Base-by-base conservation (phyloP, 2,797 vertebrate genomes). In the Malurus splendens region DNA sequence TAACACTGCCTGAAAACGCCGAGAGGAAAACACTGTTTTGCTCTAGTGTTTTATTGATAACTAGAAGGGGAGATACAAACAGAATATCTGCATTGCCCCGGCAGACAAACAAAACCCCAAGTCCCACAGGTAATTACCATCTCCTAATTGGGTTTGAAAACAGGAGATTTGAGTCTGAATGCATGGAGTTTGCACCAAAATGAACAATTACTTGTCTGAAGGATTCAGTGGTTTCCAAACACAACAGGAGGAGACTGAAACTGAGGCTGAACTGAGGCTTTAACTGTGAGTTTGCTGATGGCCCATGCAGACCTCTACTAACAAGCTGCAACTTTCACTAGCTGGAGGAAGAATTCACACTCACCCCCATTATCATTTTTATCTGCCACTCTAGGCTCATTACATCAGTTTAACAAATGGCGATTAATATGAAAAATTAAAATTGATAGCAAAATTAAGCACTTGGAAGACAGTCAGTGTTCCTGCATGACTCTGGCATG, bases 91-190 rank as follows among this genome's bases (percentile, higher is more conserved):
- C 87, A 80, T 91, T 51, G 79, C 94, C 95, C 90, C 65, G 0
- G 83, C 90, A 77, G 94, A 93, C 90, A 87, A 93, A 87, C 90
- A 89, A 96, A 94, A 60, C 96, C 96, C 96, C 95, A 44, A 47
- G 3, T 95, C 96, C 96, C 97, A 28, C 79, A 97, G 94, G 97
- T 96, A 96, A 97, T 97, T 97, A 97, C 92, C 94, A 95, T 94
- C 60, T 95, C 90, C 95, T 97, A 96, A 97, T 96, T 97, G 95
- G 94, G 82, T 96, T 93, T 96, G 94, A 94, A 95, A 96, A 96
- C 91, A 89, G 81, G 50, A 83, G 83, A 91, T 82, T 93, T 93
- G 80, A 95, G 77, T 79, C 94, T 95, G 95, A 93, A 92, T 55
- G 65, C 78, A 73, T 9, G 24, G 77, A 82, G 83, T 64, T 92